Evolutionary conservation across 2,113 vertebrate genomes (phyloP).

Genomic region (Oceanites oceanicus): DNA sequence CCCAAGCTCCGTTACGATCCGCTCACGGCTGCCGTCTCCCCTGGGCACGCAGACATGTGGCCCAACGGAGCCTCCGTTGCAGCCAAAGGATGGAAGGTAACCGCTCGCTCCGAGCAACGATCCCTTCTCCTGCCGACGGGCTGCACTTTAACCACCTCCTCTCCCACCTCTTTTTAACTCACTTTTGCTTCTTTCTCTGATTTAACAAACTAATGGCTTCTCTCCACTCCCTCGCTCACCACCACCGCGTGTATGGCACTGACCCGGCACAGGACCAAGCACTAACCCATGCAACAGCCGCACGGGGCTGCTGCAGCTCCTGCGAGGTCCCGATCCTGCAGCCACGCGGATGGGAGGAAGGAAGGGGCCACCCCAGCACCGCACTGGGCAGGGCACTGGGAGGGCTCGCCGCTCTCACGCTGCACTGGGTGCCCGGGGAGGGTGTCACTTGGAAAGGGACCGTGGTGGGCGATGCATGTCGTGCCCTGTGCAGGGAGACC

Average conservation of each 20-base stretch:
- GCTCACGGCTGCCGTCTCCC: slow-evolving; percentile 67
- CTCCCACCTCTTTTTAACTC: slow-evolving; percentile 22
- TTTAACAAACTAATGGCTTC: slow-evolving; percentile 50
- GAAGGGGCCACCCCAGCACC: not conserved
- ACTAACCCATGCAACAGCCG: not conserved
- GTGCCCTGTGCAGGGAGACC: not conserved
- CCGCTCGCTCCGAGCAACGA: slow-evolving; percentile 39
- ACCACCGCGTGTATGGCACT: not conserved
- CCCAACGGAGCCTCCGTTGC: slow-evolving; percentile 66
- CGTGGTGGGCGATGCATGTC: not conserved
- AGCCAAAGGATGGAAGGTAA: slow-evolving; percentile 84
- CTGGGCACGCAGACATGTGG: slow-evolving; percentile 69
- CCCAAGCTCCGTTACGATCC: slow-evolving; percentile 69
- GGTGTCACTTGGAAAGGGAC: not conserved
- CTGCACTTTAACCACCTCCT: slow-evolving; percentile 51
- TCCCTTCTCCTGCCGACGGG: slow-evolving; percentile 5
- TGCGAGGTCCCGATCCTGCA: not conserved
- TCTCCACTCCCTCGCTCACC: not conserved
- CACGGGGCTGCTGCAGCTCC: not conserved
- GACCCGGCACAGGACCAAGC: not conserved
- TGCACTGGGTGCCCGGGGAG: not conserved
- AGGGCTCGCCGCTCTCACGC: not conserved
- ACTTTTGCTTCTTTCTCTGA: slow-evolving; percentile 24
- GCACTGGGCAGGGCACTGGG: not conserved
- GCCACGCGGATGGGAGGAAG: not conserved